Evolutionary conservation across 2,888 invertebrate genomes (phyloP), one percentile per base, ranked within the genome.

Genomic region (Sesamia inferens): DNA sequence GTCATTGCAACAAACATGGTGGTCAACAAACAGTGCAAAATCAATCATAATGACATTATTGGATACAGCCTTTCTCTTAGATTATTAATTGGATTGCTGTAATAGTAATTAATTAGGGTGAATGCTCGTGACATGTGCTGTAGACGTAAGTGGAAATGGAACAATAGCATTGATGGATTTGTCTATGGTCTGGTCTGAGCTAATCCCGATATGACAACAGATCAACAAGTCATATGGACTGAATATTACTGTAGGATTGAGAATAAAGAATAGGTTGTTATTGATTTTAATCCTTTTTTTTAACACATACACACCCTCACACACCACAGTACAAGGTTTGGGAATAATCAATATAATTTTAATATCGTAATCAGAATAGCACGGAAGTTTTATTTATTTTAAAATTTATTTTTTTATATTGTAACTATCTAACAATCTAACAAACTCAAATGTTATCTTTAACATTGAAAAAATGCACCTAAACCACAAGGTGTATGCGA

Each of bases 81-180:
- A 63, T 63, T 59, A 63, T 48, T 24, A 19, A 64, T 79, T 39
- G 55, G 59, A 67, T 48, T 42, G 62, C 54, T 48, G 48, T 68
- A 48, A 78, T 59, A 55, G 55, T 64, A 44, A 59, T 74, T 67
- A 67, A 79, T 70, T 57, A 67, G n/a, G n/a, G 31, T 5, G 65
- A 22, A 39, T 70, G 79, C 14, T n/a, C 14, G 42, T 79, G 69
- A 74, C 78, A 62, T 47, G 47, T 64, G 47, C 47, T 63, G 31
- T 58, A 69, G 31, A 54, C 39, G 39, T 71, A 63, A 57, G 64
- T 48, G 73, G 58, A n/a, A 5, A 10, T 47, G 13, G n/a, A 22
- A 79, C 63, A 67, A 70, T 70, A 64, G 44, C 31, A 59, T 39
- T 55, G 22, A 65, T 65, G 55, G 70, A 63, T 47, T 68, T 70